A percentile compares a stretch with the other conserved stretches of the same genome.
phyloP scores from a whole-genome alignment of 2,888 invertebrate genomes.

The Steinernema carpocapsae region DNA sequence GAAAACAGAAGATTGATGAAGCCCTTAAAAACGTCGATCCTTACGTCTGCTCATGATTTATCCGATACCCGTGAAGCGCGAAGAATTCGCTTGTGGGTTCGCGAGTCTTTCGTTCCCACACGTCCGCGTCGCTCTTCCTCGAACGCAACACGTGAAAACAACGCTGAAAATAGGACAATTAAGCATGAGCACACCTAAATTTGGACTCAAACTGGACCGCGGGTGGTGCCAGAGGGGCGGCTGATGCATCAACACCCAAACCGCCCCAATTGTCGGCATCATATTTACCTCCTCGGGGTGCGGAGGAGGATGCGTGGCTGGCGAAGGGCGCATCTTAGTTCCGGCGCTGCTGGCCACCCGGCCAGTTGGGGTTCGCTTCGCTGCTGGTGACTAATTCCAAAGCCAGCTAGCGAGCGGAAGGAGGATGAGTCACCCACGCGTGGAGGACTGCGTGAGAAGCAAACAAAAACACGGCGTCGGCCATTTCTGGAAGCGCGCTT shows the following conservation, averaged over 20 bases:
- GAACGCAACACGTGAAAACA: too few relatives aligned
- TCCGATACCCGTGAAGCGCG: conserved; percentile 13
- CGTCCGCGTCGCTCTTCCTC: too few relatives aligned
- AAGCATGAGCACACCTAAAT: neutral
- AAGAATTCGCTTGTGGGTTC: neutral
- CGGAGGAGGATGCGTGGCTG: conserved; percentile 9
- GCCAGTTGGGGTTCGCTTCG: neutral
- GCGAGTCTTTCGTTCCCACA: too few relatives aligned
- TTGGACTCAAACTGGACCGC: too few relatives aligned
- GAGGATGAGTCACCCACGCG: neutral
- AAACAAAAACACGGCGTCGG: conserved; percentile 32
- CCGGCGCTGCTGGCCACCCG: neutral
- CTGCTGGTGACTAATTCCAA: conserved; percentile 2
- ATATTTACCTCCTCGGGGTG: conserved; percentile 24
- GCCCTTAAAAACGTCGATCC: neutral
- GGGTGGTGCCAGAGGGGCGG: too few relatives aligned
- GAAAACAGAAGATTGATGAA: neutral
- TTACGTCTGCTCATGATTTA: neutral
- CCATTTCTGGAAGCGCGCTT: too few relatives aligned
- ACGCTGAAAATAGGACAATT: neutral
- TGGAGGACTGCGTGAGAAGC: neutral
- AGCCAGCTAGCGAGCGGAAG: neutral
- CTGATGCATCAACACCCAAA: conserved; percentile 3
- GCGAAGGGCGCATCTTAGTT: neutral
- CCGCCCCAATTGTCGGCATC: neutral